phyloP scores from a whole-genome alignment of 2,888 invertebrate genomes.

The Ctenicera cuprea region DNA sequence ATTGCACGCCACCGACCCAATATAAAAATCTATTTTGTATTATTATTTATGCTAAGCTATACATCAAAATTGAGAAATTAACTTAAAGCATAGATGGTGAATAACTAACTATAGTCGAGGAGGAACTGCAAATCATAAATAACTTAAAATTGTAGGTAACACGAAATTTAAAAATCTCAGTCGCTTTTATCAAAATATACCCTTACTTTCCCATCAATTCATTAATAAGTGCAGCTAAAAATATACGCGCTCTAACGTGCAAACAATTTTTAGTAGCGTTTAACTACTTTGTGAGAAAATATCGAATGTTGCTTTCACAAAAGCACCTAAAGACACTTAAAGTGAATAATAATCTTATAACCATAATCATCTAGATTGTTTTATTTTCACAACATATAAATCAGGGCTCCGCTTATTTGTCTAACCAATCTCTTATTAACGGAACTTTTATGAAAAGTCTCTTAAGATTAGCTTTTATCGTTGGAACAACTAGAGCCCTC shows the following conservation, averaged over 20 bases:
- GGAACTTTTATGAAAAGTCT: too few relatives aligned
- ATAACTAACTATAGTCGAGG: not conserved
- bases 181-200: constrained; percentile 32
- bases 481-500: not conserved
- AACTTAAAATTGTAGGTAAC: constrained; percentile 21
- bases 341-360: not conserved
- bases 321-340: constrained; percentile 25
- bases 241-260: constrained; percentile 26
- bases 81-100: constrained; percentile 8
- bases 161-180: constrained; percentile 15
- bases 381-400: not conserved
- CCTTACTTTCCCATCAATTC: constrained; percentile 13
- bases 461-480: too few relatives aligned
- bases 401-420: not conserved
- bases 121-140: constrained; percentile 30
- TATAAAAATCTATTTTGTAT: constrained; percentile 40
- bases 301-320: constrained; percentile 24
- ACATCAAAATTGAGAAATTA: constrained; percentile 47
- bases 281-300: constrained; percentile 19
- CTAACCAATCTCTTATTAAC: not conserved
- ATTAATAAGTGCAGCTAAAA: constrained; percentile 37
- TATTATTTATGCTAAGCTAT: constrained; percentile 28
- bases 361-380: not conserved
- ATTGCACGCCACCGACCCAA: constrained; percentile 59
- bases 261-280: constrained; percentile 30